Evolutionary conservation across 2,113 vertebrate genomes (phyloP).

Genomic region (Tachysurus vachellii): DNA sequence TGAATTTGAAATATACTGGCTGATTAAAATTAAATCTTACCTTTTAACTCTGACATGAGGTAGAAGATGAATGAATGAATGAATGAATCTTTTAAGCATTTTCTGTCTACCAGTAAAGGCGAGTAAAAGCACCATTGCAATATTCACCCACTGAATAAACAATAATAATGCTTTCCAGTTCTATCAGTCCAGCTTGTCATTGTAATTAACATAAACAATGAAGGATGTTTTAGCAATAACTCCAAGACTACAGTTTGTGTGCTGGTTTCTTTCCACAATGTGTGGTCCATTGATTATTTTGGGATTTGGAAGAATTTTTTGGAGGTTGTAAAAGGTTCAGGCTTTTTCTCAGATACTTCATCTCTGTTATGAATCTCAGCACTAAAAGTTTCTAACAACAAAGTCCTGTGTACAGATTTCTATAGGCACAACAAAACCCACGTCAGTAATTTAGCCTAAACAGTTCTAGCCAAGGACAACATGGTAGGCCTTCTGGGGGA

Average conservation of each 20-base stretch:
- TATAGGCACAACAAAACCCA: conserved; percentile 59
- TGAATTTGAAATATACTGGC: not conserved
- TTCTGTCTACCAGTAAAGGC: no score
- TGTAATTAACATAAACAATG: conserved; percentile 30
- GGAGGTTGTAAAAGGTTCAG: conserved; percentile 30
- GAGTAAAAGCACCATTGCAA: not conserved
- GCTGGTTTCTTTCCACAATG: conserved; percentile 15
- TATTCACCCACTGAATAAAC: not conserved
- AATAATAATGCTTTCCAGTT: not conserved
- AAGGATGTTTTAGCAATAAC: conserved; percentile 27
- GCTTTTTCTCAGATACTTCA: conserved; percentile 32
- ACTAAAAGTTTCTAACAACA: conserved; percentile 37
- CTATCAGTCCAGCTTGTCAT: not conserved
- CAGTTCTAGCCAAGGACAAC: conserved; percentile 63
- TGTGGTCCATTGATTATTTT: conserved; percentile 42
- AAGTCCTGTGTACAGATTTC: conserved; percentile 49
- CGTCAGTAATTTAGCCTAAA: conserved; percentile 62
- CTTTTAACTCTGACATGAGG: not conserved
- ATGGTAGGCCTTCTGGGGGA: conserved; percentile 40
- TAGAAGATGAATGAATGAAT: no score
- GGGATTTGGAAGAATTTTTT: conserved; percentile 38
- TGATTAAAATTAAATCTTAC: not conserved
- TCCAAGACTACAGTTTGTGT: conserved; percentile 10
- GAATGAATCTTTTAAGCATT: no score
- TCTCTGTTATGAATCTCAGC: conserved; percentile 14